Evolutionary conservation across 1,140 invertebrate genomes (phyloP).

Genomic region (Ostrea denselamellosa): DNA sequence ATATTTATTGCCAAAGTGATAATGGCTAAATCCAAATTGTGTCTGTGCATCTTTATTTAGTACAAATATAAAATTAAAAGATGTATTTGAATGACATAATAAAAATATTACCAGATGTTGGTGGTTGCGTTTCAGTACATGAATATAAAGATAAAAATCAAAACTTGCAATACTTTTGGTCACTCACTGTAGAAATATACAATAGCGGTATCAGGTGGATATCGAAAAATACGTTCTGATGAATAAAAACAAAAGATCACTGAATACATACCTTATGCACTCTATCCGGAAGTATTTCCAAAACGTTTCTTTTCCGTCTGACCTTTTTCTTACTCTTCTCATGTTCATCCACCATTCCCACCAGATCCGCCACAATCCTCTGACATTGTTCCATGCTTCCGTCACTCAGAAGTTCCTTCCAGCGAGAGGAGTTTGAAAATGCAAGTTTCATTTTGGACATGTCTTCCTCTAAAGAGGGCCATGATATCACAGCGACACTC

Average conservation of each 20-base stretch:
- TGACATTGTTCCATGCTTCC: background rate
- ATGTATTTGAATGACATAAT: no score
- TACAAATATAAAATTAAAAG: no score
- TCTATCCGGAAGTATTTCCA: constrained; percentile 44
- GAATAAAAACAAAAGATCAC: background rate
- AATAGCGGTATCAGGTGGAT: no score
- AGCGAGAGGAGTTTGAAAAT: background rate
- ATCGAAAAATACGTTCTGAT: no score
- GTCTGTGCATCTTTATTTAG: no score
- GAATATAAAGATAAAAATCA: no score
- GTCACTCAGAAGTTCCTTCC: background rate
- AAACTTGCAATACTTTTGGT: no score
- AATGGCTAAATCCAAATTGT: no score
- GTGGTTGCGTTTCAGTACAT: no score
- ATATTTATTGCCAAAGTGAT: no score
- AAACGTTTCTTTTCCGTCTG: background rate
- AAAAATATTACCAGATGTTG: no score
- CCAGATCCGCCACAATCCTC: constrained; percentile 25
- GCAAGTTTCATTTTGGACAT: background rate
- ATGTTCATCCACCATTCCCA: constrained; percentile 47
- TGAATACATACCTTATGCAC: constrained; percentile 43
- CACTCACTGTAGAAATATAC: no score
- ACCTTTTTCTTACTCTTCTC: background rate
- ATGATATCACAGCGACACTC: constrained; percentile 13
- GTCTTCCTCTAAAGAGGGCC: background rate